Conservation (phyloP, 2,797 vertebrate genomes). For the Amphiprion clarkii region DNA sequence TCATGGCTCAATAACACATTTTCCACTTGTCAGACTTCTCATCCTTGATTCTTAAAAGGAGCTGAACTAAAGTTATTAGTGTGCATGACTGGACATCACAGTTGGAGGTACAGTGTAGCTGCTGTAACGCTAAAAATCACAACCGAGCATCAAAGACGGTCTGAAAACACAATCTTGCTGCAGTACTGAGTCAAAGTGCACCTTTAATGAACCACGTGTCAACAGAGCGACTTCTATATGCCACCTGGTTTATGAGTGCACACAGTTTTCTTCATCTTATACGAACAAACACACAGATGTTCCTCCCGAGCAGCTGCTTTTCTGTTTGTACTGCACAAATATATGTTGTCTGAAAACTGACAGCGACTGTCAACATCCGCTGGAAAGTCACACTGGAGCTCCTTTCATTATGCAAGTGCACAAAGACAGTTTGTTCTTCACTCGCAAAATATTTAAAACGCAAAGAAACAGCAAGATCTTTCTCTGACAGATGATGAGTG, state of each 20-base stretch:
- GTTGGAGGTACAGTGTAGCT: no score
- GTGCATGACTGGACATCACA: neutral
- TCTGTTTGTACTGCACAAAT: conserved; percentile 13
- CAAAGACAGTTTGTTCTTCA: no score
- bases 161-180: neutral
- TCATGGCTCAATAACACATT: neutral
- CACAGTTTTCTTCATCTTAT: conserved; percentile 1
- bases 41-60: neutral
- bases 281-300: conserved; percentile 12
- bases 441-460: no score
- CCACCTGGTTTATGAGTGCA: neutral
- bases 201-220: neutral
- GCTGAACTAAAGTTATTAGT: neutral
- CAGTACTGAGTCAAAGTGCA: neutral
- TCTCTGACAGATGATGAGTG: no score
- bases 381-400: neutral
- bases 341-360: neutral
- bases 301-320: conserved; percentile 4
- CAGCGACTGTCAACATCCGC: neutral
- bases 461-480: no score
- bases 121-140: neutral
- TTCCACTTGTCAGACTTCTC: neutral
- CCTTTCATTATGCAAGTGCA: no score
- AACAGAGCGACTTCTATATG: neutral
- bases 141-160: neutral